Evolutionary conservation across 2,888 invertebrate species (phyloP).

Genomic region (Nephrotoma appendiculata): DNA sequence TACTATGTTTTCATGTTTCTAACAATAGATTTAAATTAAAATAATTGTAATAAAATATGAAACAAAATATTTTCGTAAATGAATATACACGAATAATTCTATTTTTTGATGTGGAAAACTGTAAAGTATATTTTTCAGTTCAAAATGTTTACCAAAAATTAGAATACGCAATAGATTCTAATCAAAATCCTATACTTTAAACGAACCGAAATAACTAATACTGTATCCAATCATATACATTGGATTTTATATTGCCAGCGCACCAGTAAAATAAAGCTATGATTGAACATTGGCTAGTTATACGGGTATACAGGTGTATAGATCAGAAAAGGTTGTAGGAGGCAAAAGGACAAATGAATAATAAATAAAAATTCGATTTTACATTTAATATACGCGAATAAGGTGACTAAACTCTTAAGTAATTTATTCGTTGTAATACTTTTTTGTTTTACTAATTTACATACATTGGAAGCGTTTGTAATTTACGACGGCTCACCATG

Average conservation of each 20-base stretch:
- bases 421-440: not conserved
- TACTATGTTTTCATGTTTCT: not conserved
- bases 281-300: not conserved
- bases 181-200: not conserved
- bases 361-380: too few relatives aligned
- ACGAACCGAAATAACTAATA: not conserved
- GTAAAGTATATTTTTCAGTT: not conserved
- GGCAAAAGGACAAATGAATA: not conserved
- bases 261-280: too few relatives aligned
- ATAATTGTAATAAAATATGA: not conserved
- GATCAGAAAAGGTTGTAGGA: not conserved
- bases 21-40: not conserved
- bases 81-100: not conserved
- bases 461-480: not conserved
- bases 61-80: not conserved
- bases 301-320: not conserved
- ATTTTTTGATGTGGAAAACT: not conserved
- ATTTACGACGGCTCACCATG: not conserved
- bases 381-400: not conserved
- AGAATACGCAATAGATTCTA: not conserved
- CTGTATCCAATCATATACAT: not conserved
- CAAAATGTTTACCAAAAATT: not conserved
- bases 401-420: not conserved
- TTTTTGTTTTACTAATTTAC: not conserved
- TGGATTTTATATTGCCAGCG: too few relatives aligned